Base-by-base conservation (phyloP, 2,797 vertebrate species). In the Margarornis squamiger region DNA sequence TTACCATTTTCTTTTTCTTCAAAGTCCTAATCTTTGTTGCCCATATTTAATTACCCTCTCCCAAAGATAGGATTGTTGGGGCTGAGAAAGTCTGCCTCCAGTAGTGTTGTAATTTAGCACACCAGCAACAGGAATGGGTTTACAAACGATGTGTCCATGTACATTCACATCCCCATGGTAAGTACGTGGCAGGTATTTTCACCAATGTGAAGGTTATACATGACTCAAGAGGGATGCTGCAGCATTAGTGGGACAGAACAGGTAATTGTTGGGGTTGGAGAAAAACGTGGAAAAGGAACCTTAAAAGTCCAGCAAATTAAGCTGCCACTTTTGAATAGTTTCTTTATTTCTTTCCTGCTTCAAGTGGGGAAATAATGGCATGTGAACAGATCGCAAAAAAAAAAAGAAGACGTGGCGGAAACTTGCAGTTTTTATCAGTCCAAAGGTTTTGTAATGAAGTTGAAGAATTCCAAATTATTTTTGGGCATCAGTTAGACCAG, bases 171-270 rank as follows among this genome's bases (percentile, higher is more conserved):
- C 72, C 41, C 17, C 14, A 3, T 4, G 49, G 36, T 32, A 45
- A 67, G 36, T 41, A 17, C 15, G 3, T 32, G 46, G 32, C 30
- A 78, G 76, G 20, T 67, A 13, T 4, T 51, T 46, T 73, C 22
- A 49, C 19, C 26, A 41, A 0, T 29, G n/a, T 24, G 41, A 29
- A n/a, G 0, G 1, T 52, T 61, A 19, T 12, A 26, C 18, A 46
- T 27, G 20, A 30, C 45, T 27, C 22, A 68, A 30, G 21, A 26
- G 18, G 23, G 17, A n/a, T 22, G 36, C 43, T 79, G 34, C 32
- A 67, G 26, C 30, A 12, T 43, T 59, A 54, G 26, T 0, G 0
- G 43, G 30, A 62, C 55, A 49, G 51, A 65, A 38, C 3, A 51
- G 30, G 36, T 49, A 54, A 51, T 57, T 39, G 62, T 63, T 77